A percentile compares a stretch with the other conserved stretches of the same genome.
Evolutionary conservation across 2,113 vertebrate genomes (phyloP).

Genomic region (Bathybates hornii): DNA sequence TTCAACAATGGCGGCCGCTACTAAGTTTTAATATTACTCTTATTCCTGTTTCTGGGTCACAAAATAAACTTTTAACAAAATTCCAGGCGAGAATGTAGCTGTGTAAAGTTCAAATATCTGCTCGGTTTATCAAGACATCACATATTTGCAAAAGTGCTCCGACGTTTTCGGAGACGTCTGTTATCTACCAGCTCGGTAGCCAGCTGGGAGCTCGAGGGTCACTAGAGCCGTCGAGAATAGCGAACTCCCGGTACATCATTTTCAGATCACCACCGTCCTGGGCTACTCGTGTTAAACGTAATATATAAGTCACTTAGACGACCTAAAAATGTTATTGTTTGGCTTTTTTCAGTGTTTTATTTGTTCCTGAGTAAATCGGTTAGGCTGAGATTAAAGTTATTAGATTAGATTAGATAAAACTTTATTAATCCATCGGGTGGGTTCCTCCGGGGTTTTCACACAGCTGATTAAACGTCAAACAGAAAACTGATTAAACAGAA

Average conservation of each 20-base stretch:
- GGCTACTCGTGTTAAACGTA: neutral
- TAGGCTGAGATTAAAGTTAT: neutral
- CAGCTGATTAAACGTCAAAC: too few species aligned
- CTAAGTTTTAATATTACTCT: neutral
- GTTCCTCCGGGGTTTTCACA: too few species aligned
- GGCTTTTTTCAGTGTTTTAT: neutral
- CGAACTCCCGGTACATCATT: accelerated
- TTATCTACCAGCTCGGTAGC: neutral
- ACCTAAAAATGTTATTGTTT: neutral
- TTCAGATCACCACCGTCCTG: neutral
- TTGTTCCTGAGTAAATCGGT: accelerated
- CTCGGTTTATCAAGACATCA: accelerated
- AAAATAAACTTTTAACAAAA: neutral
- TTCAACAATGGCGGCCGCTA: accelerated
- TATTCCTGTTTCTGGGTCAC: neutral
- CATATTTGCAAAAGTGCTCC: neutral
- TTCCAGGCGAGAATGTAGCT: accelerated
- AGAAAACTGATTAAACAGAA: too few species aligned
- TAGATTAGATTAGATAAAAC: neutral
- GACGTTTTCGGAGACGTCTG: accelerated
- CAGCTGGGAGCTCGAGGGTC: accelerated
- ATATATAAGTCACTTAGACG: accelerated
- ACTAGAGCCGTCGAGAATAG: accelerated
- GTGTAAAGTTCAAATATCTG: neutral
- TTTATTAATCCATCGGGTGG: too few species aligned